Evolutionary conservation across 2,888 invertebrate genomes (phyloP).

Genomic region (Caenorhabditis auriculariae): DNA sequence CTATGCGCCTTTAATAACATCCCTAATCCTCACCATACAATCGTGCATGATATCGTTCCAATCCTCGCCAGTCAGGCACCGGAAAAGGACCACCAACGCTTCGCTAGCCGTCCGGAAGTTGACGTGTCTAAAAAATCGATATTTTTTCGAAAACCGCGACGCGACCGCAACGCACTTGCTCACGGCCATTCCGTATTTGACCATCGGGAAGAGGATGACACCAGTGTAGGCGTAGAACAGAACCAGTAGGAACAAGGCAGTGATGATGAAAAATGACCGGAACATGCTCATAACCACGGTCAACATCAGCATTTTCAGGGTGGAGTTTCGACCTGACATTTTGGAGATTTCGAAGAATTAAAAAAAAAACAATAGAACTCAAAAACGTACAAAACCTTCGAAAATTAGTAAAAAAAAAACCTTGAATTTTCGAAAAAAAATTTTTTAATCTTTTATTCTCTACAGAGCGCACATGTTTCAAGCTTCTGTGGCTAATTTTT

Average conservation of each 20-base stretch:
- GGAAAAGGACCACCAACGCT: constrained; percentile 94
- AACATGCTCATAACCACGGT: constrained; percentile 99
- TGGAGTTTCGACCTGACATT: constrained; percentile 70
- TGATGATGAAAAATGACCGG: constrained; percentile 96
- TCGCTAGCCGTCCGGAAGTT: constrained; percentile 93
- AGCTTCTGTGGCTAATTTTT: too few species aligned
- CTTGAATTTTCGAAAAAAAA: too few species aligned
- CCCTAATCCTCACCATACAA: constrained; percentile 79
- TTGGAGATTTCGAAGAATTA: too few species aligned
- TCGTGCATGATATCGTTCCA: constrained; percentile 99
- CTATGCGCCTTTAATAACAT: not conserved
- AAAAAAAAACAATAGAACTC: not conserved
- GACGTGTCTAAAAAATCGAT: constrained; percentile 71
- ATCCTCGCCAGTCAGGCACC: constrained; percentile 99
- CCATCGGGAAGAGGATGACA: constrained; percentile 96
- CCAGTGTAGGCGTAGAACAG: constrained; percentile 98
- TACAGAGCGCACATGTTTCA: too few species aligned
- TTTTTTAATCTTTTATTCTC: too few species aligned
- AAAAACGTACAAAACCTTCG: not conserved
- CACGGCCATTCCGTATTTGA: constrained; percentile 97
- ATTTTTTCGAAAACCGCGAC: not conserved
- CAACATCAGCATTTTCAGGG: constrained; percentile 98
- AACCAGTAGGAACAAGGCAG: constrained; percentile 81
- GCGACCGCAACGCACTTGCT: constrained; percentile 44
- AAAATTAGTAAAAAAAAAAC: too few species aligned